Evolutionary conservation across 1,140 invertebrate genomes (phyloP), one percentile per base, ranked within the genome.

Genomic region (Diachasmimorpha longicaudata): DNA sequence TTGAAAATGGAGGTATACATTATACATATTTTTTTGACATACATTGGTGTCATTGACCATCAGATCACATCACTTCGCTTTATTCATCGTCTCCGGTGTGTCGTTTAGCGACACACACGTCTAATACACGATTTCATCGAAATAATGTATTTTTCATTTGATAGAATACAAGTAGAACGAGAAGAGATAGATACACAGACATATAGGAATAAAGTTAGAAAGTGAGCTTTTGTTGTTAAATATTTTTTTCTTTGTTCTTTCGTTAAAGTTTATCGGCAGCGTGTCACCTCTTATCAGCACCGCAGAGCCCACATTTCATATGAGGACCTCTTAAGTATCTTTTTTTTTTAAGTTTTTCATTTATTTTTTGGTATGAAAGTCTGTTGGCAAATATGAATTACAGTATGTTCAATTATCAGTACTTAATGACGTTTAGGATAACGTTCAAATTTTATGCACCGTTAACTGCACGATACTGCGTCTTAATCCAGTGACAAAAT

Each of bases 401-500:
- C 25, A 66, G 21, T 66, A 66, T n/a, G 36, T 39, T 37, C 36
- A 68, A 68, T 37, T 68, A 16, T 68, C 36, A 16, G 66, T 39
- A 39, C 25, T 68, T 8, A 68, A 68, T 68, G 14, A 39, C 58
- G 21, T 31, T 25, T 55, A n/a, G 19, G 31, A n/a, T n/a, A 63
- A 63, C 21, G 58, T 70, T 31, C 44, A 37, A 70, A 70, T 46
- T 37, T 80, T 78, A 74, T 76, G 78, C 79, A 79, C 74, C 72
- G 76, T 78, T 79, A 31, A 55, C 72, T 81, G 75, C 78, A 79
- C 76, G 70, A 80, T 72, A 79, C 79, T 78, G 77, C 70, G 79
- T n/a, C 79, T 82, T 80, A 81, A 74, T 79, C 81, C 74, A 79
- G 79, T 83, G 83, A 84, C 81, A 83, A 84, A 84, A 84, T 83